These are phyloP conservation scores for Folsomia manolachei DNA, from an alignment of 2,888 invertebrate genomes.

Conservation along the genomic window DNA sequence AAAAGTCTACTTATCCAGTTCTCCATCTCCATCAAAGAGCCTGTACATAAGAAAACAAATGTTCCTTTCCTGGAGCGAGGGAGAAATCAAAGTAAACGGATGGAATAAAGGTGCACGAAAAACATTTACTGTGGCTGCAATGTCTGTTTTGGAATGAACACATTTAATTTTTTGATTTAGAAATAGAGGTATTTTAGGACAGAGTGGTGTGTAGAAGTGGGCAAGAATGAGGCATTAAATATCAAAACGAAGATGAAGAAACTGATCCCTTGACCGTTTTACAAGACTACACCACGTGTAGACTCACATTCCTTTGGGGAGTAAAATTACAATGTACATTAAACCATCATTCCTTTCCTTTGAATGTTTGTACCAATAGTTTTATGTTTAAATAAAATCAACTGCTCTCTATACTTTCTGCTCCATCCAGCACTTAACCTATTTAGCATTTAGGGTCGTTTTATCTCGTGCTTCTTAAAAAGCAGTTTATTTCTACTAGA, in stretches of 20 bases:
- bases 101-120: background rate
- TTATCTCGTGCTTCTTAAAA: background rate
- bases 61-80: no score
- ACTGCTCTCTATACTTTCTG: no score
- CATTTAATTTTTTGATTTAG: no score
- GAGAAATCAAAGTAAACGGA: background rate
- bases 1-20: background rate
- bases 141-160: background rate
- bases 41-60: no score
- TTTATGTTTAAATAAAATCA: background rate
- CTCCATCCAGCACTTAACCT: background rate
- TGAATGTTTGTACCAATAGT: background rate
- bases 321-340: background rate
- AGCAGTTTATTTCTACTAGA: background rate
- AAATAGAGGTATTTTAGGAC: background rate
- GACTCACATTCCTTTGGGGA: background rate
- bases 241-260: background rate
- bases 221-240: background rate
- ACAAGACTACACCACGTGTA: background rate
- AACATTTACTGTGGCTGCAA: background rate
- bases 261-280: constrained; percentile 4
- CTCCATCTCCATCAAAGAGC: background rate
- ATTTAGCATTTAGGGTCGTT: background rate
- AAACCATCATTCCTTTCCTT: background rate
- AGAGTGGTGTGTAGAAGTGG: background rate